phyloP scores from a whole-genome alignment of 2,113 vertebrate genomes.

The Hippocampus guttulatus region DNA sequence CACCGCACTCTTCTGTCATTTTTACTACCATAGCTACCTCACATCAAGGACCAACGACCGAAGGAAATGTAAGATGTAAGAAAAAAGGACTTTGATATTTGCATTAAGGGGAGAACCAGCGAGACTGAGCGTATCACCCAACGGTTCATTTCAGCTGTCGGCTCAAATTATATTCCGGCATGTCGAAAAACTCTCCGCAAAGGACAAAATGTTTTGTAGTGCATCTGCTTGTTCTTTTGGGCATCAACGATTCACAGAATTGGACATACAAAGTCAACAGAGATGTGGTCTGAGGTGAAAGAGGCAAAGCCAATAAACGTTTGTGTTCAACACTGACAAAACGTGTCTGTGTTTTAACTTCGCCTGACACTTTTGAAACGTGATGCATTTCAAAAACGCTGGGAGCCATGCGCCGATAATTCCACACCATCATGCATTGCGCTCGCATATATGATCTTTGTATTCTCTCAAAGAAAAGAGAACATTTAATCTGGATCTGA shows the following conservation, averaged over 20 bases:
- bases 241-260: not conserved
- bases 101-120: not conserved
- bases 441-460: too few relatives aligned
- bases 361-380: not conserved
- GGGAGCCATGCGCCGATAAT: too few relatives aligned
- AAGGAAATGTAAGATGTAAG: constrained; percentile 33
- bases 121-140: not conserved
- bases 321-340: not conserved
- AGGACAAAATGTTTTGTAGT: not conserved
- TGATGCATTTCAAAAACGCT: too few relatives aligned
- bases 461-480: too few relatives aligned
- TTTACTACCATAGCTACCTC: constrained; percentile 62
- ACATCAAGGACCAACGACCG: constrained; percentile 28
- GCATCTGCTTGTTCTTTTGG: not conserved
- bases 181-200: not conserved
- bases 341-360: not conserved
- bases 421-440: too few relatives aligned
- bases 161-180: not conserved
- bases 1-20: constrained; percentile 64
- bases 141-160: not conserved
- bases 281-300: not conserved
- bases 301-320: not conserved
- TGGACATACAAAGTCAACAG: not conserved
- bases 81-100: not conserved
- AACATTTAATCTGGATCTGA: too few relatives aligned